Percentiles rank a stretch among this genome's conserved stretches.
These are phyloP conservation scores for Zonotrichia leucophrys DNA, from an alignment of 2,113 vertebrate genomes.

Conservation along the genomic window DNA sequence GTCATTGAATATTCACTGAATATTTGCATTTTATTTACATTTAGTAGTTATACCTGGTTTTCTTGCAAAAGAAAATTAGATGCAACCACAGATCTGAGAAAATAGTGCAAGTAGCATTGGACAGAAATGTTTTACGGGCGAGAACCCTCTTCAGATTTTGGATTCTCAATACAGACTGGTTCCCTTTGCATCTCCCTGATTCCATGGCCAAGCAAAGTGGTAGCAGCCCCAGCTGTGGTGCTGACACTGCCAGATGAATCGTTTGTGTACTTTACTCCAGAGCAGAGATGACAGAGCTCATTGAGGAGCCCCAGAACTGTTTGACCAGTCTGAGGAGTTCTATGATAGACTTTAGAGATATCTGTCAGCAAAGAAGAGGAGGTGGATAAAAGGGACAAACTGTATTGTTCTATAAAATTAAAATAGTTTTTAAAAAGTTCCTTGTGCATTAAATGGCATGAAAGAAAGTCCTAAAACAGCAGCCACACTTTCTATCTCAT, in stretches of 20 bases:
- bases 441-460: background rate
- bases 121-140: background rate
- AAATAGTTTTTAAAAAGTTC: background rate
- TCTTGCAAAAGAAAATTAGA: background rate
- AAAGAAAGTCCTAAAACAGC: background rate
- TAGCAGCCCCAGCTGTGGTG: background rate
- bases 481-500: background rate
- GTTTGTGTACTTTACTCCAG: background rate
- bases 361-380: background rate
- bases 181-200: background rate
- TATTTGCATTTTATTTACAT: background rate
- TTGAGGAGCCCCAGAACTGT: background rate
- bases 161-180: rapidly evolving
- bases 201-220: background rate
- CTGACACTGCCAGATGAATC: background rate
- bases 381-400: background rate
- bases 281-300: background rate
- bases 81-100: background rate
- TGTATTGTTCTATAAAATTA: background rate
- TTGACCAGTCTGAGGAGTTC: background rate
- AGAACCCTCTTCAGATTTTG: background rate
- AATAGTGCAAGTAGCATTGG: background rate
- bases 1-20: background rate
- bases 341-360: background rate
- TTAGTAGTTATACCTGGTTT: background rate